Conservation (phyloP, 1,140 invertebrate genomes). For the Rhizoglyphus robini region DNA sequence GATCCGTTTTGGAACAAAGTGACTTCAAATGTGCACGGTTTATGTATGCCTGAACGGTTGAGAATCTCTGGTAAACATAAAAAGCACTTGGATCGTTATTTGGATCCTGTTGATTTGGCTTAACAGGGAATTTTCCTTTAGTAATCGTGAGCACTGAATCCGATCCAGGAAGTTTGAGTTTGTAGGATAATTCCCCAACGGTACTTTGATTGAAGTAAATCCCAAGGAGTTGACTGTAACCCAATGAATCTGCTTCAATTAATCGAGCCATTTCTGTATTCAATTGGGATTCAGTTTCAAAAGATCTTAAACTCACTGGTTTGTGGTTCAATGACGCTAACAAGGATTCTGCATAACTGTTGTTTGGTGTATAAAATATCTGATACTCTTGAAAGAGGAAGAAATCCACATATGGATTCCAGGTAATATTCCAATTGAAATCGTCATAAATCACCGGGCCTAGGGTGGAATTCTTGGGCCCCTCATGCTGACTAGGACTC, state of each 20-base stretch:
- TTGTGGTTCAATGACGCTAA: background rate
- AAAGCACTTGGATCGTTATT: background rate
- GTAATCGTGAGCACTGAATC: background rate
- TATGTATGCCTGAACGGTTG: background rate
- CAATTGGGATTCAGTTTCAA: background rate
- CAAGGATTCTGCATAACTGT: background rate
- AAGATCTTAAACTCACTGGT: background rate
- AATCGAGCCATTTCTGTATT: background rate
- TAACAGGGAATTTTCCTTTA: background rate
- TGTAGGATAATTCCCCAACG: background rate
- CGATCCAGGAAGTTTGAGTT: background rate
- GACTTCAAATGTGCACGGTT: background rate
- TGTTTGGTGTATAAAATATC: background rate
- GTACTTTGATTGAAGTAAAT: background rate
- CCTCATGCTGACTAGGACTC: background rate
- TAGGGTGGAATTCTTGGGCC: background rate
- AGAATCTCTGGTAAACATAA: background rate
- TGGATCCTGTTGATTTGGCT: background rate
- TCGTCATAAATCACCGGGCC: background rate
- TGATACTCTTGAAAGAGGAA: background rate
- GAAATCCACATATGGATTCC: background rate
- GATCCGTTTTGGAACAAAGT: background rate
- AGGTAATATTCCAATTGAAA: background rate
- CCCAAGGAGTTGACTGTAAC: background rate
- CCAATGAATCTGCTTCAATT: background rate